Evolutionary conservation across 2,888 invertebrate species (phyloP), one percentile per base, ranked within the genome.

Genomic region (Pristionchus arcanus): DNA sequence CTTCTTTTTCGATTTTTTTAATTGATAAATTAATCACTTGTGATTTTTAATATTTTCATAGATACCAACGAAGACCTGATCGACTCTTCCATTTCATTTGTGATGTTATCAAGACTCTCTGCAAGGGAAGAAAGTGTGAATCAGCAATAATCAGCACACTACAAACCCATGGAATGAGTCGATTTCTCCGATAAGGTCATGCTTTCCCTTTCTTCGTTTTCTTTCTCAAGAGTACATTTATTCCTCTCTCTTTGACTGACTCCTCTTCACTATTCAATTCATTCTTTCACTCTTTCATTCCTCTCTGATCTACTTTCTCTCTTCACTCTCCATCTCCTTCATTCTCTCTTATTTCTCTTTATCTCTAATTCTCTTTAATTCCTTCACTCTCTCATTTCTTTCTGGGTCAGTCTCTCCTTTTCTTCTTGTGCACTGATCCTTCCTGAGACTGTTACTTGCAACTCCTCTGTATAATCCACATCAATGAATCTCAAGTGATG

Each of bases 1-100:
- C n/a, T 49, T 49, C 42, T 49, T 49, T 49, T 9, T 49, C 42
- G 42, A 49, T 49, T 49, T 49, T 13, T 9, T 49, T 42, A 9
- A 42, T 42, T 49, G 42, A 9, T 49, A 49, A 49, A 49, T 49
- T 49, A 49, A 11, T 49, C 0, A 9, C 42, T 49, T 13, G 13
- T 49, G 9, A 3, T 49, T 49, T 49, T 5, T 91, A 91, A 87
- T 93, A 92, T 89, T 92, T 92, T n/a, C n/a, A n/a, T n/a, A n/a
- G n/a, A n/a, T n/a, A n/a, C n/a, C n/a, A n/a, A n/a, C n/a, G n/a
- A n/a, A n/a, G n/a, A n/a, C n/a, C 87, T 90, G 13, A 49, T 90
- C 81, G 92, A 87, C 5, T 49, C 55, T 7, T 89, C 55, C 11
- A 90, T 83, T n/a, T 68, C 89, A 11, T 88, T 87, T 11, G 66